Evolutionary conservation across 2,888 invertebrate genomes (phyloP).

Genomic region (Drosophila incognita): DNA sequence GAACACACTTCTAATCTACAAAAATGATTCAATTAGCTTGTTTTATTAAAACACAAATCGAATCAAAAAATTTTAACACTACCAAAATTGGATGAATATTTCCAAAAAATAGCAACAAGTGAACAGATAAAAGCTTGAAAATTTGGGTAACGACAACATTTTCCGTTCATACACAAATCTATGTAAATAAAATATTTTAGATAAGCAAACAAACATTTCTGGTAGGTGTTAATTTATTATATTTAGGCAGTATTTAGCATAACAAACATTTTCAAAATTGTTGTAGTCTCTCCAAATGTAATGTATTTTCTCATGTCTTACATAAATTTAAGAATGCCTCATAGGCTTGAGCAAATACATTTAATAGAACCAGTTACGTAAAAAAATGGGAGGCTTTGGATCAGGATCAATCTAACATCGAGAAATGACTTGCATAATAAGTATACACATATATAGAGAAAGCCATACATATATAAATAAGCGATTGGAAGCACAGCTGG

Average conservation of each 20-base stretch:
- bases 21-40: neutral
- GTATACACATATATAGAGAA: conserved; percentile 3
- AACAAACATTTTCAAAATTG: neutral
- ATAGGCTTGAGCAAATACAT: neutral
- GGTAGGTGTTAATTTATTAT: neutral
- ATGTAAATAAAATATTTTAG: neutral
- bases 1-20: neutral
- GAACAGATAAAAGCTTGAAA: neutral
- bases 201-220: neutral
- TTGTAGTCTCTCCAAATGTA: neutral
- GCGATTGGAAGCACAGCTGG: conserved; percentile 45
- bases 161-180: neutral
- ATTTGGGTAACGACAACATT: neutral
- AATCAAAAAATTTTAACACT: neutral
- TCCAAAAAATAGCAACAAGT: neutral
- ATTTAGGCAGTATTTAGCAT: neutral
- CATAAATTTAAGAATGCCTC: neutral
- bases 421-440: conserved; percentile 36
- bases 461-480: conserved; percentile 20
- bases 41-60: neutral
- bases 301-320: neutral
- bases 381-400: neutral
- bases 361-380: neutral
- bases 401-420: conserved; percentile 1
- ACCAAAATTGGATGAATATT: neutral